A percentile compares a stretch with the other conserved stretches of the same genome.
These are phyloP conservation scores for Sebastes fasciatus DNA, from an alignment of 2,113 vertebrate genomes.

Conservation along the genomic window DNA sequence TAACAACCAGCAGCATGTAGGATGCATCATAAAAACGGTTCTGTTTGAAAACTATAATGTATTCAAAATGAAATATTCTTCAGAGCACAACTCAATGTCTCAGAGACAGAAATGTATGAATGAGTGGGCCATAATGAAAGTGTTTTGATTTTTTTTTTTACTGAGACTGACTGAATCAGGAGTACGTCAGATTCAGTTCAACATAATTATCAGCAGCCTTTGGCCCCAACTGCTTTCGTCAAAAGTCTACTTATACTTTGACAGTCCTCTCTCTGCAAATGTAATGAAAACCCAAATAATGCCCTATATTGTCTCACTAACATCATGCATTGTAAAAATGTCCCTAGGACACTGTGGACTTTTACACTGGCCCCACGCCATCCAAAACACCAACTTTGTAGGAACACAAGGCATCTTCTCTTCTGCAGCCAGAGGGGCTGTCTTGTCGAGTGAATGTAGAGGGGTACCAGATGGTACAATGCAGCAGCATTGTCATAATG, in stretches of 20 bases:
- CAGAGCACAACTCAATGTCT: neutral
- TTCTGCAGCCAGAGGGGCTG: slow-evolving; percentile 48
- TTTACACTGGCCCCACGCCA: slow-evolving; percentile 54
- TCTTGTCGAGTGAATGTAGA: slow-evolving; percentile 63
- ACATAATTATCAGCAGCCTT: slow-evolving; percentile 6
- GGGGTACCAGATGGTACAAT: slow-evolving; percentile 77
- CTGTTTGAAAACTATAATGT: slow-evolving; percentile 4
- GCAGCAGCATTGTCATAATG: slow-evolving; percentile 64
- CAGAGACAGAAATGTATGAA: neutral
- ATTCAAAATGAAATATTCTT: slow-evolving; percentile 3
- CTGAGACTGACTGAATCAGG: slow-evolving; percentile 12
- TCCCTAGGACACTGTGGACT: slow-evolving; percentile 60
- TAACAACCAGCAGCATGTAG: no score
- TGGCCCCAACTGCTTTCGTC: neutral
- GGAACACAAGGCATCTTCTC: slow-evolving; percentile 73
- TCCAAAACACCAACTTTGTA: slow-evolving; percentile 71
- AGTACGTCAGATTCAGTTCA: slow-evolving; percentile 8
- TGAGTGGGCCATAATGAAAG: slow-evolving; percentile 1
- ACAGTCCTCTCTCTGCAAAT: slow-evolving; percentile 23
- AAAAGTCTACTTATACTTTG: slow-evolving; percentile 4
- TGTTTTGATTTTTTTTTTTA: slow-evolving; percentile 14
- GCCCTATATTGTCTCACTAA: slow-evolving; percentile 60
- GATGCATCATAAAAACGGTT: neutral
- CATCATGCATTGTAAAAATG: slow-evolving; percentile 66
- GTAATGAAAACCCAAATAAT: slow-evolving; percentile 61